phyloP scores from a whole-genome alignment of 2,113 vertebrate genomes.

The Chloropsis hardwickii region DNA sequence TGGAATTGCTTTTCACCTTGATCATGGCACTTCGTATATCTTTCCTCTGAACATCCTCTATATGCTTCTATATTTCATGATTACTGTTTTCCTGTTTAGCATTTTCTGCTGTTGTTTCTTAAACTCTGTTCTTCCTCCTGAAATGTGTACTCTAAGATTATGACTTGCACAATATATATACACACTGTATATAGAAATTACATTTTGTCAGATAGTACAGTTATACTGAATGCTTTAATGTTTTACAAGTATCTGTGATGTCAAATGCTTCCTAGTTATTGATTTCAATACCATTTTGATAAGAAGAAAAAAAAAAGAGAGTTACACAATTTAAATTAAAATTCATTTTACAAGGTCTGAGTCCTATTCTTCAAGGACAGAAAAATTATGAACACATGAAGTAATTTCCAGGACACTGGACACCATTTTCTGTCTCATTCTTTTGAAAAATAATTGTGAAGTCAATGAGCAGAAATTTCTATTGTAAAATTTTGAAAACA shows the following conservation, averaged over 20 bases:
- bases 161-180: neutral
- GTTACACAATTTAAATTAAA: neutral
- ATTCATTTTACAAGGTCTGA: neutral
- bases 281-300: neutral
- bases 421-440: neutral
- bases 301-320: neutral
- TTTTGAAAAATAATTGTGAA: neutral
- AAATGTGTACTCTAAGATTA: neutral
- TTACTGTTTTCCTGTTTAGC: neutral
- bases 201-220: neutral
- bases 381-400: neutral
- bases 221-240: neutral
- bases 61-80: neutral
- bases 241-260: neutral
- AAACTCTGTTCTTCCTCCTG: neutral
- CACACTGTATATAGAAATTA: neutral
- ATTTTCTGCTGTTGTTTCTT: neutral
- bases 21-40: neutral
- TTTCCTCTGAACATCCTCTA: neutral
- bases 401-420: neutral
- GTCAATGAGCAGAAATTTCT: neutral
- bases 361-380: neutral
- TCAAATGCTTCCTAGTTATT: neutral
- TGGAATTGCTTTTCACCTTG: constrained; percentile 30
- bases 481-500: neutral